These are phyloP conservation scores for Gymnocypris eckloni DNA, from an alignment of 2,797 vertebrate genomes.

Conservation along the genomic window DNA sequence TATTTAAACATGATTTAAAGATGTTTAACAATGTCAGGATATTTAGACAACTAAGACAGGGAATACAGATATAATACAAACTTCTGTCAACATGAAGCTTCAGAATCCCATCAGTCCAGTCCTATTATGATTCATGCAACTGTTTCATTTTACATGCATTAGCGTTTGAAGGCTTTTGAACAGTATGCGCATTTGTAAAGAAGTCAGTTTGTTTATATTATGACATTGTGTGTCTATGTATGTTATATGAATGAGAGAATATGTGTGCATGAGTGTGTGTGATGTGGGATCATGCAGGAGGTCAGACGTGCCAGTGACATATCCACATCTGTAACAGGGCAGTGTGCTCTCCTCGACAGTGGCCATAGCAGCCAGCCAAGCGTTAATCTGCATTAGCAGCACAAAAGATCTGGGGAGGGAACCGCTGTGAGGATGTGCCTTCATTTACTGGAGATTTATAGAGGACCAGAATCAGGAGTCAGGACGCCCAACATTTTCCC, in stretches of 20 bases:
- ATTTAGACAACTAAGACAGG: not conserved
- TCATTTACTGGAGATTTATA: constrained; percentile 91
- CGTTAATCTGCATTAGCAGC: constrained; percentile 87
- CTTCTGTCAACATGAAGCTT: not conserved
- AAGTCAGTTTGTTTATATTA: constrained; percentile 23
- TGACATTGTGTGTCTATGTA: not conserved
- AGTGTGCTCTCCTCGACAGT: constrained; percentile 74
- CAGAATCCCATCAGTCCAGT: not conserved
- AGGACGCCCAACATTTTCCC: constrained; percentile 72
- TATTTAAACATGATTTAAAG: not conserved
- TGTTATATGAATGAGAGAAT: constrained; percentile 15
- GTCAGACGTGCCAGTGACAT: constrained; percentile 69
- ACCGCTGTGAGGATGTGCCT: constrained; percentile 77
- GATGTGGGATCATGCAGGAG: constrained; percentile 56
- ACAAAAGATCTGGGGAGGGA: constrained; percentile 78
- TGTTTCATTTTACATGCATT: not conserved
- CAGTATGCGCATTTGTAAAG: not conserved
- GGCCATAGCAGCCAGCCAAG: constrained; percentile 84
- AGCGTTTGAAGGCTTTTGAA: constrained; percentile 10
- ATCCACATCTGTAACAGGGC: constrained; percentile 85
- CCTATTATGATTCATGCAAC: constrained; percentile 8
- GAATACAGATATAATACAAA: not conserved
- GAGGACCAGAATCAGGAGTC: constrained; percentile 68
- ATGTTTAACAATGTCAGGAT: not conserved
- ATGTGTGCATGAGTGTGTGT: constrained; percentile 29